Evolutionary conservation across 2,888 invertebrate genomes (phyloP), one percentile per base, ranked within the genome.

Genomic region (Microplitis deprimator): DNA sequence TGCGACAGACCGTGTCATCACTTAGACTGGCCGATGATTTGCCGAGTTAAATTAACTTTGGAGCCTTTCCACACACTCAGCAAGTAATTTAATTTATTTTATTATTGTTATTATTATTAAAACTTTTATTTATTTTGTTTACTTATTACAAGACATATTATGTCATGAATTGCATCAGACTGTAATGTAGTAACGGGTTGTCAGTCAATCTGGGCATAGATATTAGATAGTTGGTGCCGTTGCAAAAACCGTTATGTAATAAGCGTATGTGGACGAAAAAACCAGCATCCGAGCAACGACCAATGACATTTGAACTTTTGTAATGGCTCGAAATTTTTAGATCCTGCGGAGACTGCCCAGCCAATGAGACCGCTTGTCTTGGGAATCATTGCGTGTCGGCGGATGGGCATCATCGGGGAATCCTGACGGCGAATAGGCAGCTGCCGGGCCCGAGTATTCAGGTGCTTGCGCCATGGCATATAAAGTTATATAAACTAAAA

Each of bases 1-100:
- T 96, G 96, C 88, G 93, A 94, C 86, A 91, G 96, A 84, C 93
- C 94, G 83, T 96, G 96, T 88, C 93, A 94, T 84, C 94, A 94
- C 81, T 90, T 94, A 79, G 94, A 94, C 85, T 94, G 94, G 93
- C 95, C 95, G 3, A 95, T 95, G 94, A 94, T 94, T 84, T 96
- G 96, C 88, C 91, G 95, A 77, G 93, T 95, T 80, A 94, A 94
- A 90, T 91, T 96, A 82, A 93, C 93, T 65, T 91, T 96, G 77
- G 96, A 95, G 90, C 93, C 93, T 82, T 94, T 94, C 86, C 93
- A 93, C 87, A 93, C 94, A 5, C 91, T 93, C 81, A 93, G 93
- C 91, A 93, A 93, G 94, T 94, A 90, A 76, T 64, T 39, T 17
- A 64, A 41, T 68, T 16, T 0, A 10, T 16, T 17, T 68, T 17